Conservation (phyloP, 2,797 vertebrate genomes). For the Dendrocincla fuliginosa region DNA sequence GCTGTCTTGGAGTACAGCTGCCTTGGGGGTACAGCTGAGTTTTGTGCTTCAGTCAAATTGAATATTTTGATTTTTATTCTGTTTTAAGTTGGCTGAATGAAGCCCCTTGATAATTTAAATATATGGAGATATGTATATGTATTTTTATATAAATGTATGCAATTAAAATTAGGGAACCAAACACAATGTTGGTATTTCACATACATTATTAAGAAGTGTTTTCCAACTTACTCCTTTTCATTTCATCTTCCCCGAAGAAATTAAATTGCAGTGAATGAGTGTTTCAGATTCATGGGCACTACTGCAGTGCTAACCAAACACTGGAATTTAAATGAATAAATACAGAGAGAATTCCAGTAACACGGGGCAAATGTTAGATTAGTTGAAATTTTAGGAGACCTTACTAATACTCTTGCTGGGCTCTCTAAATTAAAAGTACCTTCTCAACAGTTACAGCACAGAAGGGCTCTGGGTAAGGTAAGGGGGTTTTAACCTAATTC, state of each 20-base stretch:
- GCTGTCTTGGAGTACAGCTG: background rate
- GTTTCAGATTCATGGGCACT: background rate
- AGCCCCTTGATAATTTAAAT: background rate
- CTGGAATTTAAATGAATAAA: background rate
- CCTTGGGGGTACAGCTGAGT: background rate
- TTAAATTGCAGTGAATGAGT: background rate
- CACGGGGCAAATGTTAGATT: background rate
- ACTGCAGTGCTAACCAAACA: background rate
- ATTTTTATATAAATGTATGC: background rate
- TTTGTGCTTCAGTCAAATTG: background rate
- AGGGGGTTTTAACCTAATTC: background rate
- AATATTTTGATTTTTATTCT: background rate
- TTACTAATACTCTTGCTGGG: background rate
- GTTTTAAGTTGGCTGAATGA: background rate
- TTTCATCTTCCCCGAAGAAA: background rate
- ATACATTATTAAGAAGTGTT: background rate
- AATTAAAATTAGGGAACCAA: background rate
- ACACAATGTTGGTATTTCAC: background rate
- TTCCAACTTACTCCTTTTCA: background rate
- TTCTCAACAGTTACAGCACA: background rate
- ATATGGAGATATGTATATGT: background rate
- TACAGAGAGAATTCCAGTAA: background rate
- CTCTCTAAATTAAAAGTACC: background rate
- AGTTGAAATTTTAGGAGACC: background rate
- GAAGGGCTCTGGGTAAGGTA: background rate